Evolutionary conservation across 37 sponge, comb jelly and placozoan species (phyloP), one percentile per base, ranked within the genome.

Genomic region (Oscarella lobularis): DNA sequence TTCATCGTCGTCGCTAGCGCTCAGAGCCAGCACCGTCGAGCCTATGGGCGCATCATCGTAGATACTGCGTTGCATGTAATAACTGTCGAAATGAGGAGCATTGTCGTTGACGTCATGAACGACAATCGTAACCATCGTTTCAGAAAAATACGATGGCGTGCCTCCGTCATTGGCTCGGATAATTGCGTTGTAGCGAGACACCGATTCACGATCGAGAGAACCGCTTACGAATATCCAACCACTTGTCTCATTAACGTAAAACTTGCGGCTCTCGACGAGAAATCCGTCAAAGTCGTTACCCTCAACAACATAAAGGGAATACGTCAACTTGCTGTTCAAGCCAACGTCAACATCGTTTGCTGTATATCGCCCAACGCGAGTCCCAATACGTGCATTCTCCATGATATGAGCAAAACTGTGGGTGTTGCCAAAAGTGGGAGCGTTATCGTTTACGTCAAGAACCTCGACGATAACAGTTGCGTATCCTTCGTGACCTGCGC

Each of bases 51-150:
- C 29, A 14, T 68, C 71, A 5, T 29, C 31, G 31, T 4, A 14
- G 35, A 68, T 20, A 4, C 71, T 4, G 35, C 29, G 35, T 35
- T 34, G 4, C 29, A 29, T 29, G 29, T 68, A 5, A 35, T 5
- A 4, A 4, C 31, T 68, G 5, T 5, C 31, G 71, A 68, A 68
- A 14, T 68, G 71, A 5, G 71, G 71, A 4, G 71, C 6, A 35
- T 68, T 68, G 71, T 68, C 71, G 31, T 68, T 68, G 6, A 4
- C 31, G 31, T 68, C 71, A 5, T 5, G 6, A 32, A 68, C 71
- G 31, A 5, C 29, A 4, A 68, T 20, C 4, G 71, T 68, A 5
- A 68, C 71, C 9, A 27, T 48, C 20, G 60, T 48, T 20, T 48
- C 14, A 48, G 14, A 9, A 48, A 20, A 27, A 9, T 27, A 48